Base-by-base conservation (phyloP, 1,140 invertebrate genomes). In the Geopemphigus sp. region DNA sequence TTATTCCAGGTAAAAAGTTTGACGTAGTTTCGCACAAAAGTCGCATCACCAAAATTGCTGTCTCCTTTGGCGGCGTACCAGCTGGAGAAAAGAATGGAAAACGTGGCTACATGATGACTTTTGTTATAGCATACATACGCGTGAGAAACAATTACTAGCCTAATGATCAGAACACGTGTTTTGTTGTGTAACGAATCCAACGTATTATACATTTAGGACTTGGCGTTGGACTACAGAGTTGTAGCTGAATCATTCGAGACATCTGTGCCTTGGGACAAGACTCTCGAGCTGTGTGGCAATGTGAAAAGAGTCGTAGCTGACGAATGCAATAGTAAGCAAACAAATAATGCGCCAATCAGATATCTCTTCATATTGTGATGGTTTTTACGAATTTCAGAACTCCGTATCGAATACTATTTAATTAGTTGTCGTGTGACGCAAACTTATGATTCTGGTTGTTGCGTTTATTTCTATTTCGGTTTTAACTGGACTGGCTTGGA, bases 191-290 rank as follows among this genome's bases (percentile, higher is more conserved):
- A 39, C 1, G 39, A 81, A 80, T n/a, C n/a, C n/a, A n/a, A n/a
- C n/a, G n/a, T n/a, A n/a, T n/a, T n/a, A n/a, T 45, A 5, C 70
- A 19, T 56, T 32, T 85, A 96, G 94, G 97, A 99, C 86, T 86
- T 98, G 59, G 97, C 91, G 0, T 88, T 98, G 68, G 92, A 97
- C 53, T 97, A 92, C 84, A 90, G 91, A 80, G 89, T 98, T 57
- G 90, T 99, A 14, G 92, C 95, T 0, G 97, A 99, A 86, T 98
- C 96, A 0, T 99, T 99, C 87, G 97, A 99, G 86, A 99, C 97
- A 0, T 98, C 97, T 0, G 95, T 98, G 22, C 93, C 97, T 4
- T 99, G 97, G 97, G 95, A 96, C 85, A 90, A 92, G 59, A 92
- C 95, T 11, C 85, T 92, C n/a, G 86, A 89, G 29, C 85, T 98